Evolutionary conservation across 2,113 vertebrate genomes (phyloP).

Genomic region (Ahaetulla prasina): DNA sequence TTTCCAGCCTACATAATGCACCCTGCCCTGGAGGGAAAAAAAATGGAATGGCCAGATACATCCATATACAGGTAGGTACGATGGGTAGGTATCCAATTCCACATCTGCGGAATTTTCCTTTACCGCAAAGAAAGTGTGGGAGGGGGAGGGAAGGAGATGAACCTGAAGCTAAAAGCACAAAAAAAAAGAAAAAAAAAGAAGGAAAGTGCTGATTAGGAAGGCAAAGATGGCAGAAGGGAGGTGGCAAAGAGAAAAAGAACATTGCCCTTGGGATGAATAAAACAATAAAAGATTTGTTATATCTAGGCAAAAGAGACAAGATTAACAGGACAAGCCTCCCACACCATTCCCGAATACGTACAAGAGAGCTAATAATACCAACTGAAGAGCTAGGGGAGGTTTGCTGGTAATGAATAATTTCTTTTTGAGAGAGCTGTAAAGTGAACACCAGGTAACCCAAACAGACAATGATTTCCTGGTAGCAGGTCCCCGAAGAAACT

Average conservation of each 20-base stretch:
- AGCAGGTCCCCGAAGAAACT: slow-evolving; percentile 9
- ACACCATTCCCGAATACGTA: background rate
- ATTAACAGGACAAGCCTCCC: slow-evolving; percentile 11
- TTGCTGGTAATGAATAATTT: background rate
- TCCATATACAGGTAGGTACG: background rate
- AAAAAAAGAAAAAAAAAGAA: slow-evolving; percentile 30
- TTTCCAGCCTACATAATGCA: background rate
- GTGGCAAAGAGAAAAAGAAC: slow-evolving; percentile 14
- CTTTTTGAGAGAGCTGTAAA: background rate
- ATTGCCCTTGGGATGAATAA: slow-evolving; percentile 36
- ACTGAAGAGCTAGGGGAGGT: slow-evolving; percentile 8
- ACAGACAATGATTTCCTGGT: slow-evolving; percentile 10
- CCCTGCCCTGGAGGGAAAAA: background rate
- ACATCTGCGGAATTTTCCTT: slow-evolving; percentile 40
- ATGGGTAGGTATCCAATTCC: background rate
- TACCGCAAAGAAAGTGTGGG: slow-evolving; percentile 10
- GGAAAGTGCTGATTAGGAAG: slow-evolving; percentile 57
- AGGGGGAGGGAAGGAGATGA: slow-evolving; percentile 46
- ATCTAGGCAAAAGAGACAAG: slow-evolving; percentile 30
- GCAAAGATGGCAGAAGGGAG: slow-evolving; percentile 37
- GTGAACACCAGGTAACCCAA: background rate
- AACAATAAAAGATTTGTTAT: slow-evolving; percentile 44
- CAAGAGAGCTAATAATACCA: slow-evolving; percentile 27
- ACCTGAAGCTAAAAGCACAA: slow-evolving; percentile 52
- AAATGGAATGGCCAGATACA: background rate